A percentile compares a stretch with the other conserved stretches of the same genome.
Evolutionary conservation across 1,140 invertebrate genomes (phyloP).

Genomic region (Trypoxylus dichotomus): DNA sequence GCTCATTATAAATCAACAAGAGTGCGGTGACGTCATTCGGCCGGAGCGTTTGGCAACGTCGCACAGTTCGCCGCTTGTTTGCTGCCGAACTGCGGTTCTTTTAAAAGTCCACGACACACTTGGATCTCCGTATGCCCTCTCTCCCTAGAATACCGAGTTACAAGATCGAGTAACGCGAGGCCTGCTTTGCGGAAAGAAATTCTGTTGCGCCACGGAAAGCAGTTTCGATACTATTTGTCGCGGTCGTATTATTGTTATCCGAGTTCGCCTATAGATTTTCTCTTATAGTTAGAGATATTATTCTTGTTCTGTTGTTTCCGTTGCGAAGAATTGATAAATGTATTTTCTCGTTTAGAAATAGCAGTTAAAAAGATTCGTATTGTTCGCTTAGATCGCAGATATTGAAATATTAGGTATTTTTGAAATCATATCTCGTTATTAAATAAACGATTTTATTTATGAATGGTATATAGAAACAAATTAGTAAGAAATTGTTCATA

Average conservation of each 20-base stretch:
- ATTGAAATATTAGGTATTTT: no score
- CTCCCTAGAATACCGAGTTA: slow-evolving; percentile 30
- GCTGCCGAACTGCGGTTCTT: background rate
- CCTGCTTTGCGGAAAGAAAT: slow-evolving; percentile 34
- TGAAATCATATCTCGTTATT: no score
- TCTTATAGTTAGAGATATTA: background rate
- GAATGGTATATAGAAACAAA: no score
- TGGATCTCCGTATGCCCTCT: slow-evolving; percentile 13
- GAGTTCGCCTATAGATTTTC: slow-evolving; percentile 8
- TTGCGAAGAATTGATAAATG: background rate
- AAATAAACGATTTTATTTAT: no score
- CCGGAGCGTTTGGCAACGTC: slow-evolving; percentile 38
- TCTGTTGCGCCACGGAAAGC: slow-evolving; percentile 14
- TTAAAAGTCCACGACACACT: slow-evolving; percentile 13
- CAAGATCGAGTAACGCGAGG: slow-evolving; percentile 33
- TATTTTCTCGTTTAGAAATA: background rate
- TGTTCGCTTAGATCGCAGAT: no score
- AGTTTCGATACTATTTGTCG: slow-evolving; percentile 4
- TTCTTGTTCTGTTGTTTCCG: background rate
- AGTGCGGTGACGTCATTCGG: slow-evolving; percentile 45
- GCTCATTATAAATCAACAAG: slow-evolving; percentile 51
- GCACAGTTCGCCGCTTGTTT: slow-evolving; percentile 33
- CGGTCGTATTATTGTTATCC: background rate
- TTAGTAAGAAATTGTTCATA: no score
- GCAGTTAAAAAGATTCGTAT: background rate